Base-by-base conservation (phyloP, 2,888 invertebrate species). In the Halictus ligatus region DNA sequence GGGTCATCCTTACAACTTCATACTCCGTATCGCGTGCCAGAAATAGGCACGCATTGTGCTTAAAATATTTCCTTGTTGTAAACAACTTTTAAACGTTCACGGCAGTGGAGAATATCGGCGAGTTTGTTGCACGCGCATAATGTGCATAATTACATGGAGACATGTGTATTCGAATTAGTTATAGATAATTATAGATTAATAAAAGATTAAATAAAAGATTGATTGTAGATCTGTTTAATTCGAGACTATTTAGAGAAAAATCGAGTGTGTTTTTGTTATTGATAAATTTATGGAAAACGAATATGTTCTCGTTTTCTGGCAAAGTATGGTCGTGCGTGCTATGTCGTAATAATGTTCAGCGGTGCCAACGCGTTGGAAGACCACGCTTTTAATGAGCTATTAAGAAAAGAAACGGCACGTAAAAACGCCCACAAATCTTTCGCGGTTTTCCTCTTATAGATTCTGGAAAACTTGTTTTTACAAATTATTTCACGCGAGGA, bases 1-100 rank as follows among this genome's bases (percentile, higher is more conserved):
- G 67, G n/a, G 54, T 75, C 40, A 35, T n/a, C n/a, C 43, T 74
- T 77, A 60, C 12, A 64, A 73, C 50, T 69, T 75, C 60, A 13
- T 82, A 58, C 8, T 48, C 46, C 21, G 35, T 35, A n/a, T 40
- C 43, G 40, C 40, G 29, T 64, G 29, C 15, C 29, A 18, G 64
- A 25, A 25, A n/a, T 18, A 46, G n/a, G 5, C 18, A n/a, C n/a
- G 58, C 13, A 58, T 77, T 21, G 15, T 40, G 1, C 48, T 7
- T 10, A 43, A 67, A 73, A 0, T 15, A 46, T 54, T 71, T 75
- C 73, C 58, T 60, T 10, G 13, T 82, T 58, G n/a, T 18, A 69
- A 71, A 64, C 21, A 71, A 29, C 25, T 35, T 73, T 50, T 25
- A 64, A 18, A n/a, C 6, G n/a, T 7, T 21, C 29, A 35, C 18